These are phyloP conservation scores for Chionodraco myersi DNA, from an alignment of 2,113 vertebrate genomes.

Conservation along the genomic window DNA sequence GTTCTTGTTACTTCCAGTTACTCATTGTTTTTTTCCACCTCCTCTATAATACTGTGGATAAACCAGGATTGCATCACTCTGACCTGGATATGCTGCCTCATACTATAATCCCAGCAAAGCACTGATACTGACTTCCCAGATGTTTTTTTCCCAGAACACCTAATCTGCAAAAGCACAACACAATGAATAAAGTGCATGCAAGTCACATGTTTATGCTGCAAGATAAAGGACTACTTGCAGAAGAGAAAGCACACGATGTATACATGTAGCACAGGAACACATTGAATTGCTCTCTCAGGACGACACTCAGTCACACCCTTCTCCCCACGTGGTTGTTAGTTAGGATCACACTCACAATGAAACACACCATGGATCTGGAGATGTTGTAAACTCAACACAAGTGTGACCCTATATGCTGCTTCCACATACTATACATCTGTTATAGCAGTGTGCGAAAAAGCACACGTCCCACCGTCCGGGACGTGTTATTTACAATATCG, in stretches of 20 bases:
- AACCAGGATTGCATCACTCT: constrained; percentile 31
- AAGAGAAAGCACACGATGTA: background rate
- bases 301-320: constrained; percentile 32
- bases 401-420: background rate
- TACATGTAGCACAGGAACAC: background rate
- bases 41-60: constrained; percentile 26
- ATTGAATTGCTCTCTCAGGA: constrained; percentile 5
- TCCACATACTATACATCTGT: background rate
- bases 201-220: background rate
- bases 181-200: background rate
- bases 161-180: background rate
- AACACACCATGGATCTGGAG: constrained; percentile 1
- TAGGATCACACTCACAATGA: constrained; percentile 11
- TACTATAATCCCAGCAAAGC: constrained; percentile 25
- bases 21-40: constrained; percentile 18
- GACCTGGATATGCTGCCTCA: constrained; percentile 24
- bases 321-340: constrained; percentile 34
- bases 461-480: no score
- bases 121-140: constrained; percentile 7
- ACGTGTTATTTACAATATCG: no score
- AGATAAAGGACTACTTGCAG: background rate
- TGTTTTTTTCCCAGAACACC: background rate
- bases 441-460: no score
- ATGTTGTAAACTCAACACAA: background rate
- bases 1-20: background rate